A percentile compares a stretch with the other conserved stretches of the same genome.
These are phyloP conservation scores for Ips typographus DNA, from an alignment of 1,140 invertebrate genomes.

Conservation along the genomic window DNA sequence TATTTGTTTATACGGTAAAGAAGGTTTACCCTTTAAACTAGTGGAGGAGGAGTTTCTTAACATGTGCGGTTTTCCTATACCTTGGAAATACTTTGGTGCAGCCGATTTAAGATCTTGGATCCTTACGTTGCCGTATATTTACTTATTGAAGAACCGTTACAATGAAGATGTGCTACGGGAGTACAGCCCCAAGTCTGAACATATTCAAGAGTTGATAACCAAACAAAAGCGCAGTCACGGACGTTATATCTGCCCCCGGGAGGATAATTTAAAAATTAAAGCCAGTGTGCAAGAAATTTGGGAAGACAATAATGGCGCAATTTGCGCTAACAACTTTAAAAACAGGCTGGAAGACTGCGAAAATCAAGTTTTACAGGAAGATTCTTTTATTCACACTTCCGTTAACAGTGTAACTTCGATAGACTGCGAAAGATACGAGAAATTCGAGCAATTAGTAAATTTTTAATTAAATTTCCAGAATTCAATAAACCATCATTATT, in stretches of 20 bases:
- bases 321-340: not conserved
- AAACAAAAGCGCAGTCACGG: slow-evolving; percentile 27
- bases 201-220: slow-evolving; percentile 37
- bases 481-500: not conserved
- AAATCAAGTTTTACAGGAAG: slow-evolving; percentile 27
- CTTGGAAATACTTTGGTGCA: slow-evolving; percentile 38
- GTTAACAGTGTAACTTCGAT: slow-evolving; percentile 29
- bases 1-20: slow-evolving; percentile 33
- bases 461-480: not conserved
- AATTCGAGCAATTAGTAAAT: slow-evolving; percentile 39
- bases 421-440: slow-evolving; percentile 29
- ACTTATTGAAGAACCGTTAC: slow-evolving; percentile 32
- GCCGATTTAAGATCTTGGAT: slow-evolving; percentile 35
- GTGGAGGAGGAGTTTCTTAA: slow-evolving; percentile 36
- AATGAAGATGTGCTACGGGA: slow-evolving; percentile 37
- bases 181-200: slow-evolving; percentile 37
- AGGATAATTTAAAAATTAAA: slow-evolving; percentile 8
- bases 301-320: slow-evolving; percentile 4
- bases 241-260: not conserved
- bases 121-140: slow-evolving; percentile 39
- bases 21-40: slow-evolving; percentile 35
- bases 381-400: slow-evolving; percentile 36
- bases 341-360: slow-evolving; percentile 16
- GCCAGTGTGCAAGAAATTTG: slow-evolving; percentile 4
- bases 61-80: slow-evolving; percentile 35